Evolutionary conservation across 2,888 invertebrate genomes (phyloP), one percentile per base, ranked within the genome.

Genomic region (Rhagonycha lutea): DNA sequence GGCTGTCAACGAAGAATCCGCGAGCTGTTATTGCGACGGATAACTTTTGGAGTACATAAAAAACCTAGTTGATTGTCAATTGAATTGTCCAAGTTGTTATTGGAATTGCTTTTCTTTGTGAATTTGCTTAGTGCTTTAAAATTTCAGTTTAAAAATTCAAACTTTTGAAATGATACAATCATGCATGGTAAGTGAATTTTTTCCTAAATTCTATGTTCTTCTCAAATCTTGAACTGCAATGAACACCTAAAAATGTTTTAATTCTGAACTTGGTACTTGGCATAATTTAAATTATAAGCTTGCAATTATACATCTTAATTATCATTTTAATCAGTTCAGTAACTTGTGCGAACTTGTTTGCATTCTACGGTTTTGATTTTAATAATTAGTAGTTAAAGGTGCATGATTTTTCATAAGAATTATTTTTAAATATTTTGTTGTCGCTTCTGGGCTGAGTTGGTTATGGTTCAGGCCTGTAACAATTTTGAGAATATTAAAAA

Each of bases 1-100:
- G 62, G 72, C 28, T 68, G 67, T 72, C 67, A 70, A 61, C 69
- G 69, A 68, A 73, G 67, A 72, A 47, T 74, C 60, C 74, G 73
- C 75, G 78, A 28, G 69, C 68, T 61, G n/a, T 28, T 74, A 62
- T 67, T 60, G 67, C 72, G 72, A 75, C 72, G 65, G 69, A 68
- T 72, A 47, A 60, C 47, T 67, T 60, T 47, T 47, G 47, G 47
- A 47, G 47, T 47, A 47, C 47, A 47, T 47, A 47, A 47, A 47
- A 47, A 47, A 47, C 47, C 47, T n/a, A 47, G 47, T 47, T 47
- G n/a, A 47, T 47, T 47, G 47, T 47, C 47, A 47, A 47, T 47
- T 47, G 47, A 47, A 47, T 47, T 47, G 47, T 47, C 47, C 47
- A 47, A n/a, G 47, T 47, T 47, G 47, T 47, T 47, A n/a, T 47